Evolutionary conservation across 1,140 invertebrate species (phyloP).

Genomic region (Diploscapter pachys): DNA sequence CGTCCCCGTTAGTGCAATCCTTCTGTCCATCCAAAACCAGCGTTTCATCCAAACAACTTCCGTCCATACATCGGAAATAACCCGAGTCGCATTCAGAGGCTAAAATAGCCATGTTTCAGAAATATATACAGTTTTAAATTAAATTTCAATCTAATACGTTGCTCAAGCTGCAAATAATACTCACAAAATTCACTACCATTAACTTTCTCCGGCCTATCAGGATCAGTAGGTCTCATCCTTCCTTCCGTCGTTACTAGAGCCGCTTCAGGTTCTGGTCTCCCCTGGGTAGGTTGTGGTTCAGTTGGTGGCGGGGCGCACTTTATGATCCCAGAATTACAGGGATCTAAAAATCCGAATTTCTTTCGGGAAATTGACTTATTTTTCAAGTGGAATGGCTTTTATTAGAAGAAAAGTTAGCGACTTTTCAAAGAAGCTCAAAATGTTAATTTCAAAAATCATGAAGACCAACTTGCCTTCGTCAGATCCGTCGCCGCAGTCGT

Average conservation of each 20-base stretch:
- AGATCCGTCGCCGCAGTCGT: slow-evolving; percentile 31
- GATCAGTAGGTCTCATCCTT: slow-evolving; percentile 8
- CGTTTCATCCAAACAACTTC: slow-evolving; percentile 15
- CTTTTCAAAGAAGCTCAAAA: not conserved
- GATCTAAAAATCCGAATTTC: not conserved
- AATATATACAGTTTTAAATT: not conserved
- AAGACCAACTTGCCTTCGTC: slow-evolving; percentile 11
- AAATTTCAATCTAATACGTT: not conserved
- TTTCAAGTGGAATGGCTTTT: not conserved
- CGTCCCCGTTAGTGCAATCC: slow-evolving; percentile 22
- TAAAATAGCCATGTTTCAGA: slow-evolving; percentile 3
- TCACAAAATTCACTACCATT: not conserved
- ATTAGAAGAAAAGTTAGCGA: not conserved
- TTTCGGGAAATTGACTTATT: not conserved
- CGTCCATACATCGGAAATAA: slow-evolving; percentile 22
- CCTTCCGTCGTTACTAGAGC: not conserved
- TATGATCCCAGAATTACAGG: slow-evolving; percentile 13
- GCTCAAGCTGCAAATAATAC: not conserved
- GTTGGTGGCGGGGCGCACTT: not conserved
- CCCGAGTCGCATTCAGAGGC: slow-evolving; percentile 15
- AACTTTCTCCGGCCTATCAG: not conserved
- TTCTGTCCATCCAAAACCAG: slow-evolving; percentile 22
- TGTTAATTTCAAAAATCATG: not conserved
- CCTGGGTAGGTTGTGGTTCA: not conserved
- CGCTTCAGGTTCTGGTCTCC: slow-evolving; percentile 10